Conservation (phyloP, 2,797 vertebrate genomes). For the Sphenopsis melanotis region DNA sequence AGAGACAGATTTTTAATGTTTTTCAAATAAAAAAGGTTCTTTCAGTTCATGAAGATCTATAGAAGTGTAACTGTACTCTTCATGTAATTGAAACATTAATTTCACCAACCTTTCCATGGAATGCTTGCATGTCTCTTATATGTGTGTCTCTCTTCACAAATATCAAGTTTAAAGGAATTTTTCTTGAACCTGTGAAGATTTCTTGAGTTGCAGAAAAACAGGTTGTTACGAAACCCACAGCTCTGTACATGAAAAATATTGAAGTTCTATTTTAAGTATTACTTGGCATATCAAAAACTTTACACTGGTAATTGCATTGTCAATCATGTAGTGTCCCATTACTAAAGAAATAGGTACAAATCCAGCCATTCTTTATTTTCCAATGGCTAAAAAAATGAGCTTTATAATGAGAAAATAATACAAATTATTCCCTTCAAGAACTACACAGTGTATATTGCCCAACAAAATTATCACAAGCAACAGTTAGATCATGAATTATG, state of each 20-base stretch:
- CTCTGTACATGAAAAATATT: slow-evolving; percentile 67
- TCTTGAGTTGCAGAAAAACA: neutral
- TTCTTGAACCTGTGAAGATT: neutral
- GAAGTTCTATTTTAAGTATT: slow-evolving; percentile 85
- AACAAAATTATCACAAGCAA: neutral
- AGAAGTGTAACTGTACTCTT: neutral
- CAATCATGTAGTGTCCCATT: slow-evolving; percentile 77
- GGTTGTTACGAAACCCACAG: neutral
- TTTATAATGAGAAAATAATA: slow-evolving; percentile 35
- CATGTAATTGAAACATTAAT: neutral
- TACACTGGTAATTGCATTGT: slow-evolving; percentile 86
- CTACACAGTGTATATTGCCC: neutral
- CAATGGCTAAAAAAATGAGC: neutral
- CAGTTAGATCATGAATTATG: neutral
- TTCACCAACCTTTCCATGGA: neutral
- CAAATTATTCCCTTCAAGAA: neutral
- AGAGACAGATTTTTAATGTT: neutral
- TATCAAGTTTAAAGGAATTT: neutral
- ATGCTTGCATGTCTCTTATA: neutral
- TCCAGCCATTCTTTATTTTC: slow-evolving; percentile 10
- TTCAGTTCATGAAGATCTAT: neutral
- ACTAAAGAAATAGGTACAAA: slow-evolving; percentile 61
- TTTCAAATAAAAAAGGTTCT: neutral
- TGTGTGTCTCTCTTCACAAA: neutral
- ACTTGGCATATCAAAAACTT: slow-evolving; percentile 75